Base-by-base conservation (phyloP, 2,888 invertebrate genomes). In the Venustoraphidia nigricollis region DNA sequence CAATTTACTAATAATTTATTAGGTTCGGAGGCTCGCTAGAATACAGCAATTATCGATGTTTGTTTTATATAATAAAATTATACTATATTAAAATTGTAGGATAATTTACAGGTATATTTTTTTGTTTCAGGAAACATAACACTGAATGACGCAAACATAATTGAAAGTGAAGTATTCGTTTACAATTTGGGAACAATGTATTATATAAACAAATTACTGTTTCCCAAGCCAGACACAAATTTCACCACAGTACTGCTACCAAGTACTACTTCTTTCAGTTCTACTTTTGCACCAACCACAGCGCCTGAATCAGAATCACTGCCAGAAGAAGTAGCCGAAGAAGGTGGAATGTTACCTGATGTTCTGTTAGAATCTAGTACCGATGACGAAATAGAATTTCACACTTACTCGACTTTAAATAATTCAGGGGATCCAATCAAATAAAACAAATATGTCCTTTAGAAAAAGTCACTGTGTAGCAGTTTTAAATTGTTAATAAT, bases 151-250 rank as follows among this genome's bases (percentile, higher is more conserved):
- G 76, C 75, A 10, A 67, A 69, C 53, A 73, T 77, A 39, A 70
- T 75, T 14, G 75, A 77, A 60, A 72, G 72, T 55, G 77, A 78
- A 62, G 71, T 77, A 17, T 78, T 77, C 57, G 77, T 79, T 38
- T 79, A 78, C 61, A 78, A 78, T 60, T 60, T 78, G 54, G 78
- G 78, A 42, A 78, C 77, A 50, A 77, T 78, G 76, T 77, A 75
- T 61, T 77, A 73, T 57, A 69, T 78, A 50, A 74, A 77, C 57
- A 72, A 72, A 55, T 70, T 78, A 49, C 62, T 78, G 8, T 76
- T 75, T 58, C 14, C 46, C 9, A 45, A 41, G 10, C 58, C 60
- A 41, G 53, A 54, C 43, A 37, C 54, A 11, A 53, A 49, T 34
- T 53, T 45, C 36, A 52, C 51, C 37, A 49, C 49, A 41, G 52